phyloP scores from a whole-genome alignment of 2,888 invertebrate genomes.

The Microplitis manilae region DNA sequence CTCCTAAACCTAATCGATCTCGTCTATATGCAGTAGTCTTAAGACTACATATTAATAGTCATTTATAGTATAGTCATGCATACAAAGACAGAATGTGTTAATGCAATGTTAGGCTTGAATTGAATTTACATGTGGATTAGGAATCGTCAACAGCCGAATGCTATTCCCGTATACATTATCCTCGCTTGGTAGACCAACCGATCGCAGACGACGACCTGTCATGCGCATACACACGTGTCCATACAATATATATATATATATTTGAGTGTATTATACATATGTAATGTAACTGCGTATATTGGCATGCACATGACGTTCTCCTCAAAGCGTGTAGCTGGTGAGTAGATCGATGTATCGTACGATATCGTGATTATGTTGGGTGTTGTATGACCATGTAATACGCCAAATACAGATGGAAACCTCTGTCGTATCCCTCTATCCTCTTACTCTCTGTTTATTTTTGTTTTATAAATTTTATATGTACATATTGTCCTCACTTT shows the following conservation, averaged over 20 bases:
- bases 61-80: neutral
- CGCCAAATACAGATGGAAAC: slow-evolving; percentile 11
- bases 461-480: slow-evolving; percentile 5
- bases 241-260: neutral
- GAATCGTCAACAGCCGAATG: slow-evolving; percentile 2
- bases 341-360: slow-evolving; percentile 13
- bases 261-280: neutral
- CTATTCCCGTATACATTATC: neutral
- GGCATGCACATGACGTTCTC: slow-evolving; percentile 27
- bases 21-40: neutral
- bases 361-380: slow-evolving; percentile 11
- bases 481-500: neutral
- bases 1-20: neutral
- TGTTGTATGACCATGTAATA: neutral
- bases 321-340: slow-evolving; percentile 6
- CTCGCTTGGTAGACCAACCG: slow-evolving; percentile 12
- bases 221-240: slow-evolving; percentile 18
- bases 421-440: neutral
- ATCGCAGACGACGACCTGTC: slow-evolving; percentile 15
- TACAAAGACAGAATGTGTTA: slow-evolving; percentile 15
- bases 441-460: neutral
- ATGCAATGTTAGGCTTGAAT: slow-evolving; percentile 6
- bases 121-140: slow-evolving; percentile 28
- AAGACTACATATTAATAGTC: neutral
- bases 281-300: slow-evolving; percentile 13